Evolutionary conservation across 2,888 invertebrate genomes (phyloP), one percentile per base, ranked within the genome.

Genomic region (Bimastos eiseni): DNA sequence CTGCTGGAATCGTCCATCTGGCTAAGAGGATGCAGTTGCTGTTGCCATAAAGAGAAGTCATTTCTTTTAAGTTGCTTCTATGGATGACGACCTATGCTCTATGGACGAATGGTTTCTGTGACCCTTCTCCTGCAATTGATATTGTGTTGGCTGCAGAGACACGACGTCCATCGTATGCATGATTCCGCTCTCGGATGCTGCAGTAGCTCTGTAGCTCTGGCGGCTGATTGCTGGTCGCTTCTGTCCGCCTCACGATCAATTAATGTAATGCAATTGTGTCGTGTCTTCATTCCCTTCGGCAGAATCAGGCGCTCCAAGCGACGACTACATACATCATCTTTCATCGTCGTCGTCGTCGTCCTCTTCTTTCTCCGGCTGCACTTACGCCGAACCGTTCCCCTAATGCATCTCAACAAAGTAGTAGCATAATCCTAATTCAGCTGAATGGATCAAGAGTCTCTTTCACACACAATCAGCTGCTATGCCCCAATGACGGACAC

Each of bases 331-430:
- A n/a, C 41, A 41, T 41, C 41, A 41, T 41, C 41, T 11, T 41
- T 70, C 70, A 8, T 70, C 70, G n/a, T n/a, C 70, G 70, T 70
- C 70, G 30, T 70, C 70, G 8, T 70, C 70, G 0, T 6, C 70
- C 13, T 70, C n/a, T n/a, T 70, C 70, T 70, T 70, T 70, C 70
- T 70, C n/a, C 70, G n/a, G 70, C n/a, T 70, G 70, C 70, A 70
- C n/a, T 70, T 70, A 70, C n/a, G 13, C n/a, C 70, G 70, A 70
- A n/a, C 30, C n/a, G n/a, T 70, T n/a, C 70, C n/a, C 5, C 70
- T 70, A 70, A 70, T 70, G 70, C 70, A 70, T 70, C 70, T 70
- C 70, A 70, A n/a, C 70, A 70, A 70, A 70, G 70, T 70, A 70
- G 30, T 11, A n/a, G 70, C 70, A 70, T 70, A 70, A 70, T 70